Evolutionary conservation across 2,113 vertebrate species (phyloP), one percentile per base, ranked within the genome.

Genomic region (Ptychochromis oligacanthus): DNA sequence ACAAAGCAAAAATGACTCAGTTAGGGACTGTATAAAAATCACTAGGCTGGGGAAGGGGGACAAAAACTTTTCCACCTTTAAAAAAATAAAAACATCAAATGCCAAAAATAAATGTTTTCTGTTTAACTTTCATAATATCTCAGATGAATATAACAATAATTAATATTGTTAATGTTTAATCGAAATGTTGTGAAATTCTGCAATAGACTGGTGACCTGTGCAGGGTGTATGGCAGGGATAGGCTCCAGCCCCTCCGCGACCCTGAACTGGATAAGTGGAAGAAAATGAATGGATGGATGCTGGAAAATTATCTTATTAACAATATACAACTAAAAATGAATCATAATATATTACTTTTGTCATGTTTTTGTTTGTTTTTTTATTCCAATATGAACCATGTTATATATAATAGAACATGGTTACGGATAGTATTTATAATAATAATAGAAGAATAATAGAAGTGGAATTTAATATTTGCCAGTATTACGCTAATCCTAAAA

Each of bases 101-200:
- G 43, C 4, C 62, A 46, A 65, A 43, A 46, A 0, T 17, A 46
- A 46, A 65, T 38, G 43, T 65, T 67, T 26, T n/a, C 38, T 67
- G 62, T 22, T 38, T 67, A 67, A 46, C 36, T 65, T 65, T 65
- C 62, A 15, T n/a, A 65, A 24, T 67, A 67, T 67, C 64, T 26
- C 64, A 67, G 14, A 14, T 46, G 43, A 43, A 46, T 40, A 9
- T 15, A 67, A 46, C 38, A 46, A 46, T 67, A 46, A 26, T 46
- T 46, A 67, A 46, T 26, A 67, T 10, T 65, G 7, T 43, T 38
- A 46, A 67, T 43, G 14, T 46, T 67, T 46, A 65, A 43, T 65
- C 1, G 7, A 24, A 65, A 40, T 43, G 62, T 7, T 65, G n/a
- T 15, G 43, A 6, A 65, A 22, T 4, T 40, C 36, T 40, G 22